phyloP scores from a whole-genome alignment of 2,113 vertebrate species.

The Ageneiosus marmoratus region DNA sequence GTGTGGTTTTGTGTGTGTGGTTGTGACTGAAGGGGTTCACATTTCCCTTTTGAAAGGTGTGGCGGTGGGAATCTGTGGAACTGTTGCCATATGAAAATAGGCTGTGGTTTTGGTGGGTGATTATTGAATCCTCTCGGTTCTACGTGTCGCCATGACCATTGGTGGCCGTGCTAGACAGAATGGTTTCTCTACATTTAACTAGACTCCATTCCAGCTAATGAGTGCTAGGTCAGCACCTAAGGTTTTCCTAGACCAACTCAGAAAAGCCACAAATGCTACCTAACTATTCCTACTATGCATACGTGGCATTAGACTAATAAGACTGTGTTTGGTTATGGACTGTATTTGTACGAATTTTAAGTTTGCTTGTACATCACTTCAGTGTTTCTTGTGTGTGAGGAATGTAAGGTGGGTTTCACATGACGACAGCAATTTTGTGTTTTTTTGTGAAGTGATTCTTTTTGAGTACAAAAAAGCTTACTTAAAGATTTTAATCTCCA shows the following conservation, averaged over 20 bases:
- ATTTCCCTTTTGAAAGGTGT: slow-evolving; percentile 58
- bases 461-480: not conserved
- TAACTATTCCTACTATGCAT: not conserved
- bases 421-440: not conserved
- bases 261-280: slow-evolving; percentile 33
- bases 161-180: slow-evolving; percentile 60
- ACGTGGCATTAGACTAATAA: slow-evolving; percentile 1
- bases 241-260: slow-evolving; percentile 48
- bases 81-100: slow-evolving; percentile 70
- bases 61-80: slow-evolving; percentile 65
- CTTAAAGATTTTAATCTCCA: not conserved
- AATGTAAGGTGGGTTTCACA: not conserved
- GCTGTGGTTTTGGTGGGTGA: slow-evolving; percentile 48
- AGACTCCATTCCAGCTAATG: slow-evolving; percentile 70
- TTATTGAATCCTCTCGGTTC: slow-evolving; percentile 54
- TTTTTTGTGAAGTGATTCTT: not conserved
- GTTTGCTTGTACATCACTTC: not conserved
- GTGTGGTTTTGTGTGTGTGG: slow-evolving; percentile 48
- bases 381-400: not conserved
- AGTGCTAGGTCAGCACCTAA: slow-evolving; percentile 62
- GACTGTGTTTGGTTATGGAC: not conserved
- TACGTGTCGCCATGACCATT: slow-evolving; percentile 56
- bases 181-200: slow-evolving; percentile 69
- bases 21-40: slow-evolving; percentile 54
- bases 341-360: not conserved